Base-by-base conservation (phyloP, 2,113 vertebrate genomes). In the Pavo muticus region DNA sequence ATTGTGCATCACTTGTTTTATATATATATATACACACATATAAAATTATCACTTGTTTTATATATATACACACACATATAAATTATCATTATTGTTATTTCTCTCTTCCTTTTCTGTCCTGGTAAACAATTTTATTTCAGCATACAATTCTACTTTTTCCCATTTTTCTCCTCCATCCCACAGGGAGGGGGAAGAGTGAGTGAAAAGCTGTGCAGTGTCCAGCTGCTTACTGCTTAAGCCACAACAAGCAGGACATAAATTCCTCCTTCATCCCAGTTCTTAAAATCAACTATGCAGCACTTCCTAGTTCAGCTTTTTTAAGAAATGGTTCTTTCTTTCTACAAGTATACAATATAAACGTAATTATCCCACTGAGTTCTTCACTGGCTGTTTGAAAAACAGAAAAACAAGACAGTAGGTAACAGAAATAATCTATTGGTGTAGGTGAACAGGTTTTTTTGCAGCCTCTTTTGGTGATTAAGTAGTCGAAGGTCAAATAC, bases 401-500 rank as follows among this genome's bases (percentile, higher is more conserved):
- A 56, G 6, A 14, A 71, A 72, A 90, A 60, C 3, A 77, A 59
- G 18, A 0, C 37, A 65, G 6, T 29, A 42, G 11, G 6, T 86
- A 48, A 71, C 7, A 42, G 32, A 85, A 85, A 47, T 15, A 82
- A 44, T 44, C 24, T 11, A 14, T 32, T 37, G 42, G 56, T 21
- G 20, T 71, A 87, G 40, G n/a, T 19, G 4, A 54, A 54, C 52
- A 54, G 52, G 27, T 29, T 74, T 74, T 57, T 78, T 32, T 40
- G 16, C 61, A 77, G 37, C 32, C 35, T 78, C 75, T 88, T 77
- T 80, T 47, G 29, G 56, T 63, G 32, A 37, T 52, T 71, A 90
- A 77, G 23, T 52, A 94, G 44, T 69, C 93, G 79, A 96, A 96
- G 76, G 83, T 93, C 80, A 95, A 91, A 71, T 50, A 78, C n/a